Conservation (phyloP, 92 coral and sea anemone species). For the Heteractis magnifica region DNA sequence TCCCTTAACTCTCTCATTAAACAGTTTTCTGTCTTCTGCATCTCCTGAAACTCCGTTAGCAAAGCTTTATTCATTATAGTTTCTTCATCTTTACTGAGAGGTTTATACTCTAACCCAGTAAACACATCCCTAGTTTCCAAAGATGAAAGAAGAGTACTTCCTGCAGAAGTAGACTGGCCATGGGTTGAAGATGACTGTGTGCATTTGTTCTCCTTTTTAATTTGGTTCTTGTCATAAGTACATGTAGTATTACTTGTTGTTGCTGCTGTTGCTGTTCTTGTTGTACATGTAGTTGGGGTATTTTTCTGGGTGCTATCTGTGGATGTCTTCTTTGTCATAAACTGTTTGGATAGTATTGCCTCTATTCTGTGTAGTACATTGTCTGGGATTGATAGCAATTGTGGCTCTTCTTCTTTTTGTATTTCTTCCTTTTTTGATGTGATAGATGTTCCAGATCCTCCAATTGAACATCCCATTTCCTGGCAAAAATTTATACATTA, state of each 20-base stretch:
- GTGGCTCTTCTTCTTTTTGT: slow-evolving; percentile 71
- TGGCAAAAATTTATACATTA: slow-evolving; percentile 7
- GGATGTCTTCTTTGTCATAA: slow-evolving; percentile 24
- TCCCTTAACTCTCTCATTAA: slow-evolving; percentile 40
- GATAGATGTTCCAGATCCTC: slow-evolving; percentile 53
- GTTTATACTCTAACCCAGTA: slow-evolving; percentile 50
- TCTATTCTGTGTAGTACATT: slow-evolving; percentile 55
- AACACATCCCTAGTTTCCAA: slow-evolving; percentile 48
- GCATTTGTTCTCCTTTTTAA: background rate
- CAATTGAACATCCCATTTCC: slow-evolving; percentile 48
- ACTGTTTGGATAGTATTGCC: slow-evolving; percentile 37
- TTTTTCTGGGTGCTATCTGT: background rate
- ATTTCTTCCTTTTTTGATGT: slow-evolving; percentile 66
- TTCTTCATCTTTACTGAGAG: slow-evolving; percentile 7
- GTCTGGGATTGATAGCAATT: slow-evolving; percentile 58
- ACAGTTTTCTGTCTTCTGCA: slow-evolving; percentile 41
- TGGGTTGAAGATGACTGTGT: slow-evolving; percentile 8
- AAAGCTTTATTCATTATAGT: slow-evolving; percentile 38
- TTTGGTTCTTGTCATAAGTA: background rate
- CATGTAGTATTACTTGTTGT: background rate
- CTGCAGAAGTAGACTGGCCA: background rate
- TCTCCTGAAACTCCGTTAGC: slow-evolving; percentile 40
- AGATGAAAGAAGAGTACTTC: background rate
- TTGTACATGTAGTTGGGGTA: background rate
- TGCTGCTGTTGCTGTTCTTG: background rate